Evolutionary conservation across 2,888 invertebrate genomes (phyloP), one percentile per base, ranked within the genome.

Genomic region (Epirrhoe alternata): DNA sequence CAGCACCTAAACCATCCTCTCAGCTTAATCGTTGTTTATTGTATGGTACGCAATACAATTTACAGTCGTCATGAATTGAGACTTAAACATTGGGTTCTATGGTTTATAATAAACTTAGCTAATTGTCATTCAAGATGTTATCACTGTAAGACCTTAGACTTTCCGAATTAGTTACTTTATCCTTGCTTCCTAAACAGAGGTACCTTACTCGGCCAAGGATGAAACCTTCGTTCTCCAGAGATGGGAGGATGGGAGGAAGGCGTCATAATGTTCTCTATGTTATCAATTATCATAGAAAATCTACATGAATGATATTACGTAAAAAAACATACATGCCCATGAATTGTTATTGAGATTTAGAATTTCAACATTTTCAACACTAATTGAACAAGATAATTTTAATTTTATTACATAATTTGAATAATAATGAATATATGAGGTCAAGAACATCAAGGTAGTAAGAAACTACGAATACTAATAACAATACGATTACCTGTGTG

Each of bases 161-260:
- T 58, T 58, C 61, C 57, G 33, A 66, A 61, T 57, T 49, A 3
- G 57, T 52, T 52, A n/a, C n/a, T n/a, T n/a, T 60, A 10, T 24
- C 24, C 30, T 56, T 47, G 49, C n/a, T 53, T 61, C n/a, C 57
- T 17, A 33, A 54, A 55, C 42, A 35, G 42, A 59, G 55, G 60
- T 33, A 49, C 38, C 17, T 38, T 30, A 54, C 49, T 50, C 49
- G 30, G 38, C 12, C 55, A 55, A 55, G 30, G 50, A 47, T 52
- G 35, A 35, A 38, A 24, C 38, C 35, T 38, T 8, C 35, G 10
- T 38, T 10, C 10, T 38, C 10, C 10, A 38, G 2, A 38, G 38
- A 10, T 38, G 7, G 7, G 7, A 8, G 10, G 10, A 8, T 2
- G 10, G 35, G 38, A 10, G 12, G 12, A 42, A 42, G 0, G 7